Percentiles rank a stretch among this genome's conserved stretches.
Evolutionary conservation across 2,113 vertebrate genomes (phyloP).

Genomic region (Bubo blakistoni): DNA sequence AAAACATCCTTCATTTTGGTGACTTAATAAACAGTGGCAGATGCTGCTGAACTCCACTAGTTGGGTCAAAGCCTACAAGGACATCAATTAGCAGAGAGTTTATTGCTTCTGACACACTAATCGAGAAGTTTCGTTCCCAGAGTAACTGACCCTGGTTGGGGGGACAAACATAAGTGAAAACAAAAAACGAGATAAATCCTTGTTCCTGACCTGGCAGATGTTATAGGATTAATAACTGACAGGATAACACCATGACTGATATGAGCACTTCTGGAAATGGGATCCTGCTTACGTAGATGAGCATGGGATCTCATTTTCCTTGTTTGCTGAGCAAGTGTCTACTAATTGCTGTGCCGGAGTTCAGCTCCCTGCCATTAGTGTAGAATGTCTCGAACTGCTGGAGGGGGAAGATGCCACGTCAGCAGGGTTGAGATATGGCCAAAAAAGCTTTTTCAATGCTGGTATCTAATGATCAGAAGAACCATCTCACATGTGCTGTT

Average conservation of each 20-base stretch:
- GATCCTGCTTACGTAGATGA: not conserved
- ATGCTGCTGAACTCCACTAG: constrained; percentile 29
- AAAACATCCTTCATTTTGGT: not conserved
- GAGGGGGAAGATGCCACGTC: not conserved
- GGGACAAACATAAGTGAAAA: not conserved
- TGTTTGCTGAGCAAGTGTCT: not conserved
- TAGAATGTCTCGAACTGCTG: not conserved
- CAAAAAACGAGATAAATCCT: not conserved
- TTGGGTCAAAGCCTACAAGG: constrained; percentile 37
- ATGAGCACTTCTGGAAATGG: not conserved
- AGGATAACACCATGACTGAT: not conserved
- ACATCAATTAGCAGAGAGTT: constrained; percentile 47
- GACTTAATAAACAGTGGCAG: constrained; percentile 65
- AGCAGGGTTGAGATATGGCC: not conserved
- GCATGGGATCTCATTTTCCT: not conserved
- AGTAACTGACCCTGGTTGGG: not conserved
- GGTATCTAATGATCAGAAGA: not conserved
- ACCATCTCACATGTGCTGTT: not conserved
- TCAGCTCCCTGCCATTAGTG: not conserved
- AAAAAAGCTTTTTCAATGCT: not conserved
- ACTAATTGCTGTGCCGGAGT: not conserved
- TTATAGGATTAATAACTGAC: not conserved
- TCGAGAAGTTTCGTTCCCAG: constrained; percentile 20
- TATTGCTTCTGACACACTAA: constrained; percentile 58
- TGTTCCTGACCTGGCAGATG: not conserved